Conservation (phyloP, 2,888 invertebrate genomes). For the Priocnemis perturbator region DNA sequence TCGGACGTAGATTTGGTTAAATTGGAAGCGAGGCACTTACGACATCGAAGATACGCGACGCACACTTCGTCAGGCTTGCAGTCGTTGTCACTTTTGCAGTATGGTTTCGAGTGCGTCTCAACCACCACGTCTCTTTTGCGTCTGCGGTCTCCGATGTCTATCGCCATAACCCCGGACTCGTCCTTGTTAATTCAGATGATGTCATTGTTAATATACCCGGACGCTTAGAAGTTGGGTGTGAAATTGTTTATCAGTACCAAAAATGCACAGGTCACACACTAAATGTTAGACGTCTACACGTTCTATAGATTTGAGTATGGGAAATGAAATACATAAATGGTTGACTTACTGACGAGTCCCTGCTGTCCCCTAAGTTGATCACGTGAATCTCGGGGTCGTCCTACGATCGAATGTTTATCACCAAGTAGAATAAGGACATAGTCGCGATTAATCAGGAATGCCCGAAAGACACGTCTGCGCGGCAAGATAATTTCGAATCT, state of each 20-base stretch:
- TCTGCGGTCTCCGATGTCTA: conserved; percentile 51
- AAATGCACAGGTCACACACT: no score
- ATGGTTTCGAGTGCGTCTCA: conserved; percentile 7
- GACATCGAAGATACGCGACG: conserved; percentile 37
- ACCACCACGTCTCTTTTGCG: conserved; percentile 43
- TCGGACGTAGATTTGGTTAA: no score
- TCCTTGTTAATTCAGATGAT: conserved; percentile 6
- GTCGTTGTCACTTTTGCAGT: conserved; percentile 46
- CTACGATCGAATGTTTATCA: conserved; percentile 50
- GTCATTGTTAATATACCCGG: no score
- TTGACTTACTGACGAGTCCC: conserved; percentile 45
- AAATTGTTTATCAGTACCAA: no score
- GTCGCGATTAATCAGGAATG: conserved; percentile 43
- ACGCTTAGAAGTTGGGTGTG: no score
- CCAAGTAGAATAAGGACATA: conserved; percentile 58
- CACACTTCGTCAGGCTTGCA: conserved; percentile 45
- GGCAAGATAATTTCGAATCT: conserved; percentile 51
- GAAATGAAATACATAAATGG: not conserved
- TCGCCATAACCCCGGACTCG: conserved; percentile 52
- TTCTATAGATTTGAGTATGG: no score
- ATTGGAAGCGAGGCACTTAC: conserved; percentile 29
- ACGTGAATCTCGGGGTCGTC: conserved; percentile 56
- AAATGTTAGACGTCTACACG: no score
- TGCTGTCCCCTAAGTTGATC: conserved; percentile 48
- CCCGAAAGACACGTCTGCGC: conserved; percentile 29